A percentile compares a stretch with the other conserved stretches of the same genome.
These are phyloP conservation scores for Astyanax mexicanus DNA, from an alignment of 2,797 vertebrate species.

Conservation along the genomic window DNA sequence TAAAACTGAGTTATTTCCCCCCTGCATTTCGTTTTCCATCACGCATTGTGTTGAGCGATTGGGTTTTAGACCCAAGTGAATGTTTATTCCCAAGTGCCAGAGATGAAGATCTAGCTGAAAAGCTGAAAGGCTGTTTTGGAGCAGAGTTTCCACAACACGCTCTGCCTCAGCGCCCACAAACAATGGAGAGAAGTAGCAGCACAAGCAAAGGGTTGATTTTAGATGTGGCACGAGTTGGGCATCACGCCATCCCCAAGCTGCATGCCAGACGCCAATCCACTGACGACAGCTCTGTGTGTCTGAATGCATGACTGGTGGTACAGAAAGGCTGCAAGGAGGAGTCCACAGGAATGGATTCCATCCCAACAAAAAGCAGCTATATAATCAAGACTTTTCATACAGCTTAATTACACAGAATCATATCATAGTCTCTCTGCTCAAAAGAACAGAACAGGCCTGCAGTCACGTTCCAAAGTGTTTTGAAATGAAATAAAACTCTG, in stretches of 20 bases:
- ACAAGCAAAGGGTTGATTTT: slow-evolving; percentile 44
- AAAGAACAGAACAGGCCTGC: neutral
- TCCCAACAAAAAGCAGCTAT: neutral
- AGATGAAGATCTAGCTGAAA: slow-evolving; percentile 62
- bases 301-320: slow-evolving; percentile 12
- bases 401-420: slow-evolving; percentile 7
- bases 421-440: neutral
- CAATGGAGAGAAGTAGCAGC: slow-evolving; percentile 58
- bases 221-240: slow-evolving; percentile 48
- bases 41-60: slow-evolving; percentile 46
- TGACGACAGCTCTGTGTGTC: neutral
- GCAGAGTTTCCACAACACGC: slow-evolving; percentile 64
- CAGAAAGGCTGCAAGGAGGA: neutral
- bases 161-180: slow-evolving; percentile 56
- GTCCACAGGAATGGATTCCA: neutral
- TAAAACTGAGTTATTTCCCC: slow-evolving; percentile 57
- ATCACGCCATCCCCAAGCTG: slow-evolving; percentile 49
- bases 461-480: too few relatives aligned
- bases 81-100: slow-evolving; percentile 56
- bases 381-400: neutral
- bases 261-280: slow-evolving; percentile 20
- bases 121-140: slow-evolving; percentile 55
- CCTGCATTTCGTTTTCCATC: slow-evolving; percentile 46
- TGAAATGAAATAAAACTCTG: too few relatives aligned
- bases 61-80: slow-evolving; percentile 58